A percentile compares a stretch with the other conserved stretches of the same genome.
Evolutionary conservation across 2,888 invertebrate genomes (phyloP).

Genomic region (Cinara cedri): DNA sequence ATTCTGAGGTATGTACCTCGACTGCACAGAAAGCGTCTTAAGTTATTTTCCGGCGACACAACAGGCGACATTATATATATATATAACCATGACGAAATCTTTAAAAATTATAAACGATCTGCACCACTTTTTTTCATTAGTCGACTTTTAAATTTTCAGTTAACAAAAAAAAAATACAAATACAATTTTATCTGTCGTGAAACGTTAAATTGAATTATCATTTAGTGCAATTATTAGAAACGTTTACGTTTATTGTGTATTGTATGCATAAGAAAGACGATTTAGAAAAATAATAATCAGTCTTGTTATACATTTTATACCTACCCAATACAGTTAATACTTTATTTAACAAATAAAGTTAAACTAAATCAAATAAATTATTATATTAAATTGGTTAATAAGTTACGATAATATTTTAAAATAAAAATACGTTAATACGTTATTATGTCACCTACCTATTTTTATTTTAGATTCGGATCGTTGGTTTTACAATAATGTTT

Average conservation of each 20-base stretch:
- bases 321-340: no score
- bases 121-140: background rate
- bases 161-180: background rate
- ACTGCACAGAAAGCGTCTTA: background rate
- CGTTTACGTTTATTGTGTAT: background rate
- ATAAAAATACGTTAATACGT: no score
- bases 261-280: background rate
- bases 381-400: no score
- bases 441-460: no score
- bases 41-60: constrained; percentile 1
- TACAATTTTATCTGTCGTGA: background rate
- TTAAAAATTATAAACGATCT: background rate
- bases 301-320: no score
- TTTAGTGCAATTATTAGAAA: background rate
- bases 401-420: no score
- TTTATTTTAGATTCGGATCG: no score
- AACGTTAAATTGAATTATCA: background rate
- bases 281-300: background rate
- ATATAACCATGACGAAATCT: background rate
- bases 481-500: no score
- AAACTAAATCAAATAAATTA: no score
- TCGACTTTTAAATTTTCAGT: background rate
- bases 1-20: background rate
- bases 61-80: background rate
- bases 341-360: no score